phyloP scores from a whole-genome alignment of 1,140 invertebrate genomes.

The Pogonognathellus flavescens region DNA sequence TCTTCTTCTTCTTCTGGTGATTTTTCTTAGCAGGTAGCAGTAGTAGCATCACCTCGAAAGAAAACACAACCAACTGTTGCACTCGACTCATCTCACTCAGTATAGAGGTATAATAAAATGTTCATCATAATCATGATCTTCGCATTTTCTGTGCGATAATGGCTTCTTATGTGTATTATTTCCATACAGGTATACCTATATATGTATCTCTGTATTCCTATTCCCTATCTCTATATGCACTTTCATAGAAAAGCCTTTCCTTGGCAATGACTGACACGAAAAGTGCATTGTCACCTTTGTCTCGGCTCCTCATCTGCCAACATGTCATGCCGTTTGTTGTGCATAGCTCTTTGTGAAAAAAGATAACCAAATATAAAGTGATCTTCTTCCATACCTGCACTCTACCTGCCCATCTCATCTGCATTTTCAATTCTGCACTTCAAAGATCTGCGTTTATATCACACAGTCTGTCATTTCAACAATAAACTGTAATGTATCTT shows the following conservation, averaged over 20 bases:
- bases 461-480: background rate
- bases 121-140: too few relatives aligned
- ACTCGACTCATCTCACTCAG: too few relatives aligned
- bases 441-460: background rate
- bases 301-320: background rate
- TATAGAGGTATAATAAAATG: too few relatives aligned
- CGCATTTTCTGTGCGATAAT: too few relatives aligned
- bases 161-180: too few relatives aligned
- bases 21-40: background rate
- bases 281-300: slow-evolving; percentile 45
- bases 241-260: background rate
- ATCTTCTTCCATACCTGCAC: background rate
- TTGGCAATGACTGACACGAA: slow-evolving; percentile 25
- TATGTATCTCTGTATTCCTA: too few relatives aligned
- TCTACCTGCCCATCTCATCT: background rate
- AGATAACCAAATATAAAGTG: too few relatives aligned
- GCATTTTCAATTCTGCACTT: background rate
- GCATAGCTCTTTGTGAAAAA: too few relatives aligned
- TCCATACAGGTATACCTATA: too few relatives aligned
- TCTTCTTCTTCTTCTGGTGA: background rate
- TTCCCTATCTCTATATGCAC: slow-evolving; percentile 3
- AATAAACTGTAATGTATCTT: background rate
- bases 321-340: background rate
- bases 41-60: background rate
- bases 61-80: slow-evolving; percentile 12